Conservation (phyloP, 2,888 invertebrate genomes). For the Ellobium chinense region DNA sequence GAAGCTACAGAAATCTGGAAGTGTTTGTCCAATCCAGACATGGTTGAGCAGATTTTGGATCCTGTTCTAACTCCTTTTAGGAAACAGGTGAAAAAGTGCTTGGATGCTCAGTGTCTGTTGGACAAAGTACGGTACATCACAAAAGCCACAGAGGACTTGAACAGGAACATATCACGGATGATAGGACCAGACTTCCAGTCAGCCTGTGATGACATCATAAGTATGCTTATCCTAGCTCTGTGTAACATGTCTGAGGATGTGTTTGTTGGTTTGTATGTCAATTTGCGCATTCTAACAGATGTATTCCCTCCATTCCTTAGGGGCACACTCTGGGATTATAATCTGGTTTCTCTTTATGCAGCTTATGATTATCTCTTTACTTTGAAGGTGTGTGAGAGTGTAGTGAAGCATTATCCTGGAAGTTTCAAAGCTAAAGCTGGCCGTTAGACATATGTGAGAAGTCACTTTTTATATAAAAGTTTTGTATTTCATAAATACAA, state of each 20-base stretch:
- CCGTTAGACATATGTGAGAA: not conserved
- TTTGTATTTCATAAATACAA: too few relatives aligned
- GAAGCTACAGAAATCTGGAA: not conserved
- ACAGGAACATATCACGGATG: conserved; percentile 28
- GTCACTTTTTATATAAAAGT: too few relatives aligned
- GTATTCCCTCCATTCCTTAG: conserved; percentile 32
- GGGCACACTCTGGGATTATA: conserved; percentile 41
- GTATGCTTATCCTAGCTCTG: conserved; percentile 36
- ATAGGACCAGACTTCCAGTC: conserved; percentile 28
- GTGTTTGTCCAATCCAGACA: not conserved
- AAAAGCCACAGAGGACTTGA: conserved; percentile 30
- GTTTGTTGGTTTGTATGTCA: conserved; percentile 38
- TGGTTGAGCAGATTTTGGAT: conserved; percentile 10
- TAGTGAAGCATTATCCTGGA: conserved; percentile 13
- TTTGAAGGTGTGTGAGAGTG: conserved; percentile 28
- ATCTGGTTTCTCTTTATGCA: conserved; percentile 36
- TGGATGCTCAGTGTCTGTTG: conserved; percentile 21
- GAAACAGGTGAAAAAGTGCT: conserved; percentile 26
- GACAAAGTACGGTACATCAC: conserved; percentile 43
- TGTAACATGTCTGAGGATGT: conserved; percentile 38
- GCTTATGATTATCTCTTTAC: conserved; percentile 41
- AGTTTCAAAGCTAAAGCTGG: conserved; percentile 6
- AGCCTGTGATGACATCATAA: conserved; percentile 43
- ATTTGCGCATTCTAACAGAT: conserved; percentile 39
- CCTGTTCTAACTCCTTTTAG: conserved; percentile 24